These are phyloP conservation scores for Meteorus colon DNA, from an alignment of 2,888 invertebrate genomes.

Conservation along the genomic window DNA sequence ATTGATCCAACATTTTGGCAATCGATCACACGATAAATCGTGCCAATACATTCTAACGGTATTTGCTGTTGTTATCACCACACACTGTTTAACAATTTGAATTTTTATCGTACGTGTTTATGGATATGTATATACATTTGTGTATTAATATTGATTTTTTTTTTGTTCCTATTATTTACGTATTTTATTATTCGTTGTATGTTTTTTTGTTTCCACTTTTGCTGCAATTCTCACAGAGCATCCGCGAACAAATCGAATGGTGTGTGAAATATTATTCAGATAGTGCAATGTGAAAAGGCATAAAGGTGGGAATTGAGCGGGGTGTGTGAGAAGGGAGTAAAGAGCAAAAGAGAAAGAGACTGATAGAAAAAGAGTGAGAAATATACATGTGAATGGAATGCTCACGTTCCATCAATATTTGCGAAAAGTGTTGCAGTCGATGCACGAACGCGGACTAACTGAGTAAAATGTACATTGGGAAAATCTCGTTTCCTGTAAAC, in stretches of 20 bases:
- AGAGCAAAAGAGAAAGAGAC: background rate
- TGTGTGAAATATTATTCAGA: conserved; percentile 32
- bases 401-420: conserved; percentile 71
- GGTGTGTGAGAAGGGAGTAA: background rate
- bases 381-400: conserved; percentile 48
- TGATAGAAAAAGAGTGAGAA: background rate
- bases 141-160: background rate
- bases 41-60: background rate
- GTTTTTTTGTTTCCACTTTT: conserved; percentile 14
- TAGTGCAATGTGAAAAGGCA: conserved; percentile 6
- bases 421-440: conserved; percentile 61
- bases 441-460: conserved; percentile 42
- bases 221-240: background rate
- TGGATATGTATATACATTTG: background rate
- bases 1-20: background rate
- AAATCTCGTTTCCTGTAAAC: conserved; percentile 38
- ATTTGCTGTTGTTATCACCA: background rate
- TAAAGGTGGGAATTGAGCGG: background rate
- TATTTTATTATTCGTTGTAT: background rate
- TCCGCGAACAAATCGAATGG: conserved; percentile 33
- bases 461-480: conserved; percentile 31
- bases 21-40: background rate
- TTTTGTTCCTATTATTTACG: background rate
- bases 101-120: background rate
- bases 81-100: background rate